Evolutionary conservation across 2,797 vertebrate genomes (phyloP).

Genomic region (Taenioides sp.): DNA sequence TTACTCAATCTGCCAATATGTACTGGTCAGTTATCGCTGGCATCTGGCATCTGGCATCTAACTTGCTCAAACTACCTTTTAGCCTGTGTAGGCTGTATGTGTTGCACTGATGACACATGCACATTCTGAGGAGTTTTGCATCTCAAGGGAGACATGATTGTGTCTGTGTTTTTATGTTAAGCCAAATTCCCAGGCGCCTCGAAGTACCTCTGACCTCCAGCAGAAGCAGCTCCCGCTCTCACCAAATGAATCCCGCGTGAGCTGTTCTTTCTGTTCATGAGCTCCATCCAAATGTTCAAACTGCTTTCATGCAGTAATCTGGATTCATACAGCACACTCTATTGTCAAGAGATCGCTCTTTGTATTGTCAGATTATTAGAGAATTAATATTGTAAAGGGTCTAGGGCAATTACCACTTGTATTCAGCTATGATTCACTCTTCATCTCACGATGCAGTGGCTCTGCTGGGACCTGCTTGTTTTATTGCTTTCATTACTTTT

Average conservation of each 20-base stretch:
- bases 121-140: constrained; percentile 5
- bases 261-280: constrained; percentile 21
- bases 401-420: constrained; percentile 49
- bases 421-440: constrained; percentile 32
- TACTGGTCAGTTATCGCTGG: too few relatives aligned
- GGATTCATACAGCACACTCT: constrained; percentile 33
- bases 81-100: neutral
- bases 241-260: constrained; percentile 23
- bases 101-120: neutral
- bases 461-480: constrained; percentile 30
- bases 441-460: constrained; percentile 34
- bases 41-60: neutral
- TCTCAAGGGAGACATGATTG: constrained; percentile 24
- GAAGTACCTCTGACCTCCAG: constrained; percentile 37
- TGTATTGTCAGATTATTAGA: constrained; percentile 57
- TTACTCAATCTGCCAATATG: neutral
- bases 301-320: constrained; percentile 44
- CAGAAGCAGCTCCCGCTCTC: constrained; percentile 30
- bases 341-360: constrained; percentile 56
- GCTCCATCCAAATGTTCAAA: constrained; percentile 53
- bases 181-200: constrained; percentile 24
- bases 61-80: too few relatives aligned
- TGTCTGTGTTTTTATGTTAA: constrained; percentile 21
- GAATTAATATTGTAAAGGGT: constrained; percentile 62
- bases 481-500: constrained; percentile 49